These are phyloP conservation scores for Lophius piscatorius DNA, from an alignment of 2,113 vertebrate genomes.

Conservation along the genomic window DNA sequence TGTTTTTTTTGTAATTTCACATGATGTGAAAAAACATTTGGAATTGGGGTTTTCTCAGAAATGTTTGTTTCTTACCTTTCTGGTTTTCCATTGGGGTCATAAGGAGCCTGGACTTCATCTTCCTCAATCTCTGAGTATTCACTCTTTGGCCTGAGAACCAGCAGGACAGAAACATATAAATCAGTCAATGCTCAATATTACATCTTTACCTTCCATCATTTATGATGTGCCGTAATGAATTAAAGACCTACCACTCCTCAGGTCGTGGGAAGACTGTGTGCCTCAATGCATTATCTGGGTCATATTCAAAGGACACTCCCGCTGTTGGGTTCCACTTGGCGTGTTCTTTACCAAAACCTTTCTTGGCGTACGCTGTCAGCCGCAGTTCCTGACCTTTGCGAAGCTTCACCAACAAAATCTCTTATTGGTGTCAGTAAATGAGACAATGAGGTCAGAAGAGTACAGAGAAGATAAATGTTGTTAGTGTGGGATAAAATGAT, in stretches of 20 bases:
- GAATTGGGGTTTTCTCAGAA: too few species aligned
- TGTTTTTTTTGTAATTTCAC: too few species aligned
- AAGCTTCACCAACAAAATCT: slow-evolving; percentile 96
- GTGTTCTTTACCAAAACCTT: slow-evolving; percentile 97
- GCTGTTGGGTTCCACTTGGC: slow-evolving; percentile 99
- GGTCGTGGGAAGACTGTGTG: slow-evolving; percentile 97
- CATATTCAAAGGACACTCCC: slow-evolving; percentile 95
- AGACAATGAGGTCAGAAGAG: background rate
- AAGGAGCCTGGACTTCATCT: slow-evolving; percentile 93
- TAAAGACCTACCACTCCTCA: slow-evolving; percentile 87
- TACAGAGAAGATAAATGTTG: background rate
- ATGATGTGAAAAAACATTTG: too few species aligned
- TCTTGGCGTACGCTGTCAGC: slow-evolving; percentile 94
- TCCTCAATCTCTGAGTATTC: slow-evolving; percentile 98
- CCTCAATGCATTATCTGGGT: slow-evolving; percentile 93
- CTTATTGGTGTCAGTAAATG: slow-evolving; percentile 62
- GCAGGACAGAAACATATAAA: background rate
- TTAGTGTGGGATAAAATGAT: background rate
- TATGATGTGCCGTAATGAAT: background rate
- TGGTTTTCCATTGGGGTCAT: slow-evolving; percentile 95
- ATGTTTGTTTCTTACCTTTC: slow-evolving; percentile 83
- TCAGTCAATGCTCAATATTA: rapidly evolving
- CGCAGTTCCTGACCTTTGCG: slow-evolving; percentile 96
- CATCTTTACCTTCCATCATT: background rate
- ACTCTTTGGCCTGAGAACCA: slow-evolving; percentile 90